Base-by-base conservation (phyloP, 2,888 invertebrate species). In the Drosophila falleni region DNA sequence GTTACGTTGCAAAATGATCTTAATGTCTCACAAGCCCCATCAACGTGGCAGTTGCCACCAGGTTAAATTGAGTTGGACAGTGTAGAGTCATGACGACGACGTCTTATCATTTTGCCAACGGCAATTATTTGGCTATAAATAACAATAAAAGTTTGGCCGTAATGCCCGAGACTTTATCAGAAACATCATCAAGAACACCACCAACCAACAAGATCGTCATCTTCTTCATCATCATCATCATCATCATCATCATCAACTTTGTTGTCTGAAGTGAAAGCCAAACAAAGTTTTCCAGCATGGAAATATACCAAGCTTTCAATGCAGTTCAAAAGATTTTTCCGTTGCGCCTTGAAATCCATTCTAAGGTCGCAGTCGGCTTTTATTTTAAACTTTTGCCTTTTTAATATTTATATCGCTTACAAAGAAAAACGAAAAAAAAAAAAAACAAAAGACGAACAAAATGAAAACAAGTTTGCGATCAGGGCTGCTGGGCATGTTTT, bases 71-170 rank as follows among this genome's bases (percentile, higher is more conserved):
- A 23, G 29, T 41, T 54, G 29, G 29, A 31, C 31, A 42, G 13
- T 51, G 37, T 10, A 39, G 58, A 41, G 73, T 63, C 73, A 73
- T 63, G 62, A 33, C 9, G 53, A 29, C 47, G 35, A 31, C 44
- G 37, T 62, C 64, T 81, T 78, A 76, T 84, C 81, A 53, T 44
- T 46, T 63, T 56, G 54, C 26, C 16, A 60, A 67, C 46, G 66
- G 71, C 64, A 81, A 77, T 85, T 82, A 81, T 80, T 82, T 80
- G 73, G 71, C 78, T 74, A 83, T 86, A 83, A 83, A 83, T 83
- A 82, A 82, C 67, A 78, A 86, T 83, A 86, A 83, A 83, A 71
- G 64, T 66, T 80, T 80, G 72, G 74, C 71, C 76, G 46, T 71
- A 81, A 80, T 75, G 26, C 19, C 26, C 10, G n/a, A 55, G 15